A percentile compares a stretch with the other conserved stretches of the same genome.
phyloP scores from a whole-genome alignment of 2,888 invertebrate species.

The Machimus atricapillus region DNA sequence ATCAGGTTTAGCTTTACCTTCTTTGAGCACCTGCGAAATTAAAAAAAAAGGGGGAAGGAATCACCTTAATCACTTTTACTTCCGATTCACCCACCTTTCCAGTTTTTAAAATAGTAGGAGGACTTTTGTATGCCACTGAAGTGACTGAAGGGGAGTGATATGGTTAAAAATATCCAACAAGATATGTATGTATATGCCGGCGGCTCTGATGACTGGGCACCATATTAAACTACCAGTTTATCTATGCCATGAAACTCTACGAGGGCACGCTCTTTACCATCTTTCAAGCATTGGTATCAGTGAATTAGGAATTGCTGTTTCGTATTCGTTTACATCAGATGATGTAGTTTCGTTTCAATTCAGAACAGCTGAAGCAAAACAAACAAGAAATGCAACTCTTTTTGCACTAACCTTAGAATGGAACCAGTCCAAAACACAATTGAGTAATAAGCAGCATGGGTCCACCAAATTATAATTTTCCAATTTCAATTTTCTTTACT shows the following conservation, averaged over 20 bases:
- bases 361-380: neutral
- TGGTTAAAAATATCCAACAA: neutral
- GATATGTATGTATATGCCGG: neutral
- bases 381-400: neutral
- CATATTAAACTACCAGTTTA: neutral
- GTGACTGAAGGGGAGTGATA: neutral
- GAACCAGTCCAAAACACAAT: neutral
- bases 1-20: neutral
- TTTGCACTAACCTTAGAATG: neutral
- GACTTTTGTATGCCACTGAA: neutral
- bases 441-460: neutral
- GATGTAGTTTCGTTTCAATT: conserved; percentile 9
- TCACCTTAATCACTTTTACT: neutral
- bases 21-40: conserved; percentile 15
- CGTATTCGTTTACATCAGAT: conserved; percentile 19
- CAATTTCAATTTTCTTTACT: neutral
- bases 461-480: neutral
- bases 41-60: neutral
- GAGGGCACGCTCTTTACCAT: conserved; percentile 18
- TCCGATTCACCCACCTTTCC: conserved; percentile 36
- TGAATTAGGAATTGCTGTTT: conserved; percentile 17
- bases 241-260: neutral
- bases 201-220: neutral
- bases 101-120: conserved; percentile 28
- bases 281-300: neutral